phyloP scores from a whole-genome alignment of 2,888 invertebrate species.

The Dysmachus trigonus region DNA sequence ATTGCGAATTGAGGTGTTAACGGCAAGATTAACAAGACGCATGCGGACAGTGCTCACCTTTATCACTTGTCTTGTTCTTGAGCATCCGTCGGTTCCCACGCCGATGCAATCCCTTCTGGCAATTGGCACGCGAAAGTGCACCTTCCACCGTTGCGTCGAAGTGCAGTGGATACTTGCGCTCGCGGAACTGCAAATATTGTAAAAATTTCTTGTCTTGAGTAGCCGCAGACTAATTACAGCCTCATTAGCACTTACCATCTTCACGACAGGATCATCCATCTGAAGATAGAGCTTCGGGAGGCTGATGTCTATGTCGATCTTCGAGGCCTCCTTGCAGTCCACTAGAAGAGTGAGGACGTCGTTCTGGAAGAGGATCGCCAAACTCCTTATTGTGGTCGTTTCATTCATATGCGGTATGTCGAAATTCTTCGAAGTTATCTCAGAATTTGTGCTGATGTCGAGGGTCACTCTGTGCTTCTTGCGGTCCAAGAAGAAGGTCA shows the following conservation, averaged over 20 bases:
- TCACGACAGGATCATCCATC: conserved; percentile 64
- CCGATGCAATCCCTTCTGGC: conserved; percentile 60
- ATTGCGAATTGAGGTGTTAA: conserved; percentile 32
- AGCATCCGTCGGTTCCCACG: conserved; percentile 61
- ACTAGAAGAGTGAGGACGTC: conserved; percentile 60
- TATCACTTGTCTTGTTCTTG: conserved; percentile 61
- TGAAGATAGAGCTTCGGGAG: conserved; percentile 62
- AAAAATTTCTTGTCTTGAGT: not conserved
- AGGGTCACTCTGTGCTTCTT: conserved; percentile 62
- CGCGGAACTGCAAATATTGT: conserved; percentile 58
- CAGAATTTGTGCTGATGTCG: conserved; percentile 61
- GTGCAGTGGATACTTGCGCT: conserved; percentile 64
- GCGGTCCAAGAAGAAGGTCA: conserved; percentile 64
- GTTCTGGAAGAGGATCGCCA: conserved; percentile 62
- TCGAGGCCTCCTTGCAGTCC: conserved; percentile 62
- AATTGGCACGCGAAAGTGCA: conserved; percentile 63
- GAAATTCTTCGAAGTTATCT: conserved; percentile 61
- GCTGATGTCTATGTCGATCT: conserved; percentile 62
- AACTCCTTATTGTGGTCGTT: conserved; percentile 63
- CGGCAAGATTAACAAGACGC: conserved; percentile 27
- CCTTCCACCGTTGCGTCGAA: conserved; percentile 62
- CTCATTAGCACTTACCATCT: conserved; percentile 57
- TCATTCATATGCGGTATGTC: conserved; percentile 63
- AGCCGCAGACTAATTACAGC: conserved; percentile 2
- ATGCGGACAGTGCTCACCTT: conserved; percentile 55